A percentile compares a stretch with the other conserved stretches of the same genome.
Evolutionary conservation across 23 tunicate genomes (phyloP).

Genomic region (Styela plicata): DNA sequence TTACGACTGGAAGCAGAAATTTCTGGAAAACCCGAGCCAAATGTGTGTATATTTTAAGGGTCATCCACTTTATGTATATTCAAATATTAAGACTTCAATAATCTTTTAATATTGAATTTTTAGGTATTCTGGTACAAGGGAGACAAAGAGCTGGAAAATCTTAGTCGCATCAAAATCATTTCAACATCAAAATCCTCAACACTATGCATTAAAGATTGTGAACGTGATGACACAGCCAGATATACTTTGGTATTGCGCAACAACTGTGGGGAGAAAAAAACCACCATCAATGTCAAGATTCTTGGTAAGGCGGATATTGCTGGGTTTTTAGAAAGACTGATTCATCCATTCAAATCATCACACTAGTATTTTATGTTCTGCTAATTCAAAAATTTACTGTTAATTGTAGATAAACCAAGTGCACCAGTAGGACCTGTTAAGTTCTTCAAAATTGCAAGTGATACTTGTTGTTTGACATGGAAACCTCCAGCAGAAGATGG

Average conservation of each 20-base stretch:
- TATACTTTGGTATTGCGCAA: conserved; percentile 28
- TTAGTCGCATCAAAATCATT: conserved; percentile 20
- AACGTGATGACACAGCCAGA: conserved; percentile 30
- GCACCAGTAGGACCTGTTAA: conserved; percentile 44
- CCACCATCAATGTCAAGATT: conserved; percentile 41
- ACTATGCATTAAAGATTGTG: conserved; percentile 32
- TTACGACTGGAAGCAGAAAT: conserved; percentile 34
- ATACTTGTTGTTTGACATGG: conserved; percentile 35
- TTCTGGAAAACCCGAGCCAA: conserved; percentile 47
- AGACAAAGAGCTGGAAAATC: conserved; percentile 40
- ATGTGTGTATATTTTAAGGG: conserved; percentile 15
- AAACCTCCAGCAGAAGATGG: conserved; percentile 39
- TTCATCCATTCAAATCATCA: no score
- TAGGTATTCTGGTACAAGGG: conserved; percentile 38
- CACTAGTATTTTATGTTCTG: no score
- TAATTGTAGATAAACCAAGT: conserved; percentile 35
- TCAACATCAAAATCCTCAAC: conserved; percentile 20
- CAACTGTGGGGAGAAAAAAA: conserved; percentile 29
- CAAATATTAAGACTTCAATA: background rate
- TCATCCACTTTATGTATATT: background rate
- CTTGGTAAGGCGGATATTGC: no score
- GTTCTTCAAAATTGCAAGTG: conserved; percentile 12
- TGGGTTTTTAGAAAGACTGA: no score
- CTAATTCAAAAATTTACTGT: no score
- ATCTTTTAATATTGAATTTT: background rate